Base-by-base conservation (phyloP, 2,888 invertebrate species). In the Yponomeuta cagnagella region DNA sequence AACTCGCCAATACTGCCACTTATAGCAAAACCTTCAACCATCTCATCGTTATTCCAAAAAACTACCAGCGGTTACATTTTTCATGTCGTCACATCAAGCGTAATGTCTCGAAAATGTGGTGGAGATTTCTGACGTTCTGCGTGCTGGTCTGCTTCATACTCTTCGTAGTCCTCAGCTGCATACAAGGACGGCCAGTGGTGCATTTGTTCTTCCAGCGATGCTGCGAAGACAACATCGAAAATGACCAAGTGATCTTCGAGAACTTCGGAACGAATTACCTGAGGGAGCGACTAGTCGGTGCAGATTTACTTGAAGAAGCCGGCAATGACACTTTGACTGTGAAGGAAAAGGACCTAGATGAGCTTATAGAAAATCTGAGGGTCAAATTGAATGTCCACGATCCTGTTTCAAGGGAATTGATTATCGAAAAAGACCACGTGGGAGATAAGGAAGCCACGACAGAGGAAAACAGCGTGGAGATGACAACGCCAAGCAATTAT, bases 111-210 rank as follows among this genome's bases (percentile, higher is more conserved):
- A 81, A 79, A 74, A 89, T 90, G 91, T 89, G 87, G 90, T 87
- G 89, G 76, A 76, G 90, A 70, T 81, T 90, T 63, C 71, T 90
- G 3, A 85, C 84, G 0, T 91, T 91, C 72, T 91, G 90, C 70
- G 72, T 89, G 0, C 75, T 91, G 6, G 88, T 89, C 0, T 82
- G 86, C 2, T 71, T 90, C 0, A 80, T 89, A 0, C 74, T 90
- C 5, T 83, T 89, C 31, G 78, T 88, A 0, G 88, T 90, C 0
- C 52, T 89, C 3, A 87, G 84, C 72, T 85, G 86, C 48, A 84
- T 90, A 0, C 85, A 88, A 43, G 85, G 88, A 0, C 74, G 88
- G 23, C 89, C 90, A 0, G 87, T 84, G 0, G 76, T 84, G 0
- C 82, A 88, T 69, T 73, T 89, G 0, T 87, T 88, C 73, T 88